A percentile compares a stretch with the other conserved stretches of the same genome.
phyloP scores from a whole-genome alignment of 35 echinoderm and acorn worm species.

The Lytechinus variegatus region DNA sequence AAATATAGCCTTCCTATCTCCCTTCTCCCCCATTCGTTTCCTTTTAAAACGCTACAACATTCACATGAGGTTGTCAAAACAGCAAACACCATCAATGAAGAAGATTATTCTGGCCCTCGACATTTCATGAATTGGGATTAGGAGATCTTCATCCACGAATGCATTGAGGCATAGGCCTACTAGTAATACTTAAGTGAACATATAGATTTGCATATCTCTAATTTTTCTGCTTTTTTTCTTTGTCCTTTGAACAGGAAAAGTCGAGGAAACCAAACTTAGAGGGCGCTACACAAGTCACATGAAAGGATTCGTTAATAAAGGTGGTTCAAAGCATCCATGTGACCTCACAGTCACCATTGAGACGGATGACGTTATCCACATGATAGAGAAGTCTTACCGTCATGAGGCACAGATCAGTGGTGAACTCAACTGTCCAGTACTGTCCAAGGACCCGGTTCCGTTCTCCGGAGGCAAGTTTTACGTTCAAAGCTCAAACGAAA shows the following conservation, averaged over 20 bases:
- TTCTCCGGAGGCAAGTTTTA: constrained; percentile 61
- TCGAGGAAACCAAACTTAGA: constrained; percentile 34
- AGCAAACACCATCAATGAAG: too few species aligned
- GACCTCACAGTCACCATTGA: constrained; percentile 68
- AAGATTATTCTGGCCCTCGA: too few species aligned
- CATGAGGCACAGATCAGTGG: constrained; percentile 62
- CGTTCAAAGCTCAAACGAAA: constrained; percentile 49
- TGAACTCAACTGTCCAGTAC: constrained; percentile 52
- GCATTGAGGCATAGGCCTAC: too few species aligned
- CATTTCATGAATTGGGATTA: too few species aligned
- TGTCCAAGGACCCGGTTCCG: constrained; percentile 59
- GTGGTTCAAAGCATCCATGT: constrained; percentile 38
- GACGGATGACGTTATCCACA: constrained; percentile 62
- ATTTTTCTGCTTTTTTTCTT: not conserved
- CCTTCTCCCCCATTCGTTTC: too few species aligned
- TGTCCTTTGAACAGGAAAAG: not conserved
- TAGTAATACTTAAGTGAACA: too few species aligned
- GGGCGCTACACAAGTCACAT: constrained; percentile 72
- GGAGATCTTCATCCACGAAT: too few species aligned
- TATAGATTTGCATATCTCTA: too few species aligned
- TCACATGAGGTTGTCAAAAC: too few species aligned
- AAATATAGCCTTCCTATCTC: too few species aligned
- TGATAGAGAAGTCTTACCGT: constrained; percentile 52
- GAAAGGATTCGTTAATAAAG: constrained; percentile 54
- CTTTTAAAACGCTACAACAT: too few species aligned